Conservation (phyloP, 2,888 invertebrate genomes). For the Leptinotarsa juncta region DNA sequence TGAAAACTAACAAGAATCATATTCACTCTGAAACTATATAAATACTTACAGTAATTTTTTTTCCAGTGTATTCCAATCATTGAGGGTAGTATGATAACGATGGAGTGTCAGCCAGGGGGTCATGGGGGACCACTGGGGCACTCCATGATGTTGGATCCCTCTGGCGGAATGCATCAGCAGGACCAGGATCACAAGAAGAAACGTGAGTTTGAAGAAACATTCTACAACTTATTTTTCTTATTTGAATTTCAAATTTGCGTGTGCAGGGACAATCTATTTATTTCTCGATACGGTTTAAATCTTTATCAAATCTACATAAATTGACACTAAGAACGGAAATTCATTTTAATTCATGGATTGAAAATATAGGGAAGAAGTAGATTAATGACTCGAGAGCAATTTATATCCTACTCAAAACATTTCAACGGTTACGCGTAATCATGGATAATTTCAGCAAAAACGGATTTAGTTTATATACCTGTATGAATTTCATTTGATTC, state of each 20-base stretch:
- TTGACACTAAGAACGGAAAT: slow-evolving; percentile 23
- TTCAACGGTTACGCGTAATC: slow-evolving; percentile 17
- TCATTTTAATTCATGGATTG: slow-evolving; percentile 20
- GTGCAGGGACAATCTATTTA: slow-evolving; percentile 16
- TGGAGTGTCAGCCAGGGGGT: slow-evolving; percentile 67
- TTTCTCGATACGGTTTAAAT: slow-evolving; percentile 19
- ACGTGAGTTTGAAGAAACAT: slow-evolving; percentile 58
- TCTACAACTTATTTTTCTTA: not conserved
- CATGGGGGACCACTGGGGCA: slow-evolving; percentile 67
- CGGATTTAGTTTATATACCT: slow-evolving; percentile 1
- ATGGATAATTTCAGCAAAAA: slow-evolving; percentile 21
- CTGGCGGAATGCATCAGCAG: slow-evolving; percentile 61
- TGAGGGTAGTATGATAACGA: slow-evolving; percentile 67
- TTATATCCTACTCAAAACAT: slow-evolving; percentile 22
- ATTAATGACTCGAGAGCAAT: slow-evolving; percentile 6
- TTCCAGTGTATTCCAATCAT: slow-evolving; percentile 59
- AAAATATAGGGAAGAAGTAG: slow-evolving; percentile 23
- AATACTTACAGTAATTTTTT: slow-evolving; percentile 43
- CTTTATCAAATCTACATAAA: slow-evolving; percentile 28
- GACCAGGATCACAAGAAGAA: slow-evolving; percentile 64
- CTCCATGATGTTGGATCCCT: slow-evolving; percentile 66
- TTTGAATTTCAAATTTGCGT: slow-evolving; percentile 12
- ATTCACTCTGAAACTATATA: no score
- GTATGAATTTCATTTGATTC: not conserved
- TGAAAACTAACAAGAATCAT: no score